Evolutionary conservation across 2,888 invertebrate species (phyloP), one percentile per base, ranked within the genome.

Genomic region (Agriotes lineatus): DNA sequence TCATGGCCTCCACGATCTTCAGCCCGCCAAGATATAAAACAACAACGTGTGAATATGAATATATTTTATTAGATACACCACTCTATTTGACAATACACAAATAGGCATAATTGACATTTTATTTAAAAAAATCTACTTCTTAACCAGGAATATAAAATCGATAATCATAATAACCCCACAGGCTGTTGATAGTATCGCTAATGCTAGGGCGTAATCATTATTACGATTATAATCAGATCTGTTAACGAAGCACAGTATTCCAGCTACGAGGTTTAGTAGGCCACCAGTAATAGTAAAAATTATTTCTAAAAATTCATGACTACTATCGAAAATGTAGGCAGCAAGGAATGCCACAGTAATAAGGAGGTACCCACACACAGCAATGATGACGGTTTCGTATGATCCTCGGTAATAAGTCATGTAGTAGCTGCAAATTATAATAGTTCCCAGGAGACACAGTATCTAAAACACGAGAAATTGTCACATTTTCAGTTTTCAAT

Each of bases 291-390:
- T 33, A 16, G 69, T 19, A 10, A 73, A 63, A 1, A 70, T 58
- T 50, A 69, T 10, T 60, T 74, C 72, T 12, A 64, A 48, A 9
- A 71, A 30, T 2, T 35, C 42, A 37, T 72, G 64, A 1, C 57
- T 62, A 1, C 68, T 62, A 22, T 70, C 73, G 37, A 68, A 18
- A 9, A 73, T 56, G 35, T 72, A 70, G 9, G 71, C 62, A 1
- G 72, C 19, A 3, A 74, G n/a, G 16, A 72, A 60, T 0, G 64
- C 64, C 14, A 54, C 20, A 33, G 52, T 58, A 20, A 73, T 69
- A 5, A 72, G 57, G 2, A 64, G 19, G 62, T 48, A 72, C 10
- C 67, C 72, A 25, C 25, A 65, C 2, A 56, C 45, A n/a, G 65
- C 52, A 1, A 70, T 20, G 0, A 69, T 59, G 10, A 63, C 33